Evolutionary conservation across 2,113 vertebrate genomes (phyloP), one percentile per base, ranked within the genome.

Genomic region (Diphyllodes magnificus): DNA sequence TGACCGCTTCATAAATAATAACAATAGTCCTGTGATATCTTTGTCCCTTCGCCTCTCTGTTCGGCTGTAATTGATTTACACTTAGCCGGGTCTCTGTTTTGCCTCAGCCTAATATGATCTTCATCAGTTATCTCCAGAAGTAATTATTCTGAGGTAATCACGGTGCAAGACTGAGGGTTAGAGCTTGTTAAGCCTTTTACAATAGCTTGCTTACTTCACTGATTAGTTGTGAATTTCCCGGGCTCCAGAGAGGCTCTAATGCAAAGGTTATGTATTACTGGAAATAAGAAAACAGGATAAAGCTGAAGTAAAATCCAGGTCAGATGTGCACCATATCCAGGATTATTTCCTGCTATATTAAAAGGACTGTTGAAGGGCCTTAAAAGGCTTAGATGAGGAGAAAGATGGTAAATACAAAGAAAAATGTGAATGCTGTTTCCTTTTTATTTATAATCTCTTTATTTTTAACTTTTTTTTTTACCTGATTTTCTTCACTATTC

Each of bases 111-210:
- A 88, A 63, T 86, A 35, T 37, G 60, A 81, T 95, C 88, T 90
- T 86, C 88, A 63, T 78, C 65, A 70, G 23, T 90, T 85, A 69
- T 78, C 86, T 92, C 49, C 64, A 95, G 65, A 66, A 72, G 80
- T 93, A 92, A 95, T 95, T 96, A 95, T 89, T 76, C 92, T 57
- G 63, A 88, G 56, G 33, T 95, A 88, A 92, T 78, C 65, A 83
- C 54, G 94, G 57, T 69, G 50, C 88, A 91, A 60, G 75, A 82
- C 35, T 93, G 76, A 92, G 83, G 45, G 57, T 13, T 69, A 57
- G 27, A 65, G 72, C 44, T 92, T 79, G 37, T 77, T 96, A 94
- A 95, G 50, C 63, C n/a, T 81, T 81, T 76, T 70, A 73, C 76
- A 92, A 82, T 47, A 92, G 71, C 78, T 79, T 50, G 42, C 84